These are phyloP conservation scores for Camptogramma bilineatum DNA, from an alignment of 2,888 invertebrate genomes.

Conservation along the genomic window DNA sequence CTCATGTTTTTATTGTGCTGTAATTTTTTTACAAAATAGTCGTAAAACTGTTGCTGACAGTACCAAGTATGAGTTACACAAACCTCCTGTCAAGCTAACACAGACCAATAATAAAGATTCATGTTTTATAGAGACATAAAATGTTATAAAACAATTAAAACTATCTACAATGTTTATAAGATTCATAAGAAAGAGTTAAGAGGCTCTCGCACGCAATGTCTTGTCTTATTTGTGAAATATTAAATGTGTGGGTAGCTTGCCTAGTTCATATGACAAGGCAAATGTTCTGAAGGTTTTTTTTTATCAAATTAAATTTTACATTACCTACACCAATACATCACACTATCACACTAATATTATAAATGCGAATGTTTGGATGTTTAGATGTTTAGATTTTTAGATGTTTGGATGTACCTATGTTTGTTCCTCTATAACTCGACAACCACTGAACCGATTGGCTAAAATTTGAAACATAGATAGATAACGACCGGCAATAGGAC, in stretches of 20 bases:
- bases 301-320: background rate
- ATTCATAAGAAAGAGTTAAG: slow-evolving; percentile 17
- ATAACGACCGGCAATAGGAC: no score
- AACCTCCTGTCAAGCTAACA: background rate
- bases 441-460: no score
- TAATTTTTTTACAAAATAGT: no score
- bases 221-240: background rate
- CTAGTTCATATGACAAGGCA: background rate
- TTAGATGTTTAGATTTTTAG: no score
- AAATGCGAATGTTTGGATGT: no score
- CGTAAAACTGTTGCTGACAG: background rate
- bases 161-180: slow-evolving; percentile 12
- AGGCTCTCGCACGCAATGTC: slow-evolving; percentile 6
- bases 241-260: background rate
- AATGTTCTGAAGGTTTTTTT: background rate
- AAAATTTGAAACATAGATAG: no score
- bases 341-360: no score
- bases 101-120: slow-evolving; percentile 20
- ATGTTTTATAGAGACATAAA: slow-evolving; percentile 28
- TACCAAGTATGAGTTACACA: background rate
- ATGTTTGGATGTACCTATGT: no score
- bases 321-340: no score
- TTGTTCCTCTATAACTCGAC: no score
- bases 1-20: no score
- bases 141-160: slow-evolving; percentile 27